A percentile compares a stretch with the other conserved stretches of the same genome.
Conservation (phyloP, 2,888 invertebrate species). For the Tinea pellionella region DNA sequence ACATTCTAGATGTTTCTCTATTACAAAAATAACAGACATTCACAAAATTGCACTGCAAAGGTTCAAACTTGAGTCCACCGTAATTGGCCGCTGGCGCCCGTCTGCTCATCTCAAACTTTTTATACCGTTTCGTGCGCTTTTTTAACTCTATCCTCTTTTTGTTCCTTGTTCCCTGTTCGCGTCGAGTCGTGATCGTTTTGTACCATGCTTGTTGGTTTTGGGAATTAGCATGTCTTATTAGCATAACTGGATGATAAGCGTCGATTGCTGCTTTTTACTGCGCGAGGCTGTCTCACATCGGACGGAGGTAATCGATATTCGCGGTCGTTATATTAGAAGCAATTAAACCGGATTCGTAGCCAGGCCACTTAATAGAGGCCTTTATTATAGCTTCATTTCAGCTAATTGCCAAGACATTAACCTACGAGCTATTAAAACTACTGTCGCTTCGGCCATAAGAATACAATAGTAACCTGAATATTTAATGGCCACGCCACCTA, state of each 20-base stretch:
- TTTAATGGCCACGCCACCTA: neutral
- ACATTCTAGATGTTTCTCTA: neutral
- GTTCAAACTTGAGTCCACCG: neutral
- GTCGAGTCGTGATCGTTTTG: conserved; percentile 34
- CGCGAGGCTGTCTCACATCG: conserved; percentile 25
- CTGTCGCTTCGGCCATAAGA: neutral
- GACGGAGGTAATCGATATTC: neutral
- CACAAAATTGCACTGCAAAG: conserved; percentile 9
- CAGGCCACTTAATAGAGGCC: neutral
- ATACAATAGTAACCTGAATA: neutral
- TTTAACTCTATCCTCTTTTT: conserved; percentile 44
- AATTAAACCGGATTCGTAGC: neutral
- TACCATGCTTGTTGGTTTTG: conserved; percentile 62
- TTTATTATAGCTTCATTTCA: neutral
- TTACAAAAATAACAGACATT: conserved; percentile 6
- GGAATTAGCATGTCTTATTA: conserved; percentile 70
- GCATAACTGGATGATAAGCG: conserved; percentile 61
- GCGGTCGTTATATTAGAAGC: neutral
- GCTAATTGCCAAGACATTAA: neutral
- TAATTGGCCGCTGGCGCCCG: conserved; percentile 66
- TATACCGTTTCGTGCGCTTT: conserved; percentile 11
- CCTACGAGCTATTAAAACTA: neutral
- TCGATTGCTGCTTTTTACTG: conserved; percentile 52
- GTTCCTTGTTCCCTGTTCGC: conserved; percentile 30
- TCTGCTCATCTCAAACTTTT: conserved; percentile 32